Base-by-base conservation (phyloP, 2,113 vertebrate species). In the Gymnogyps californianus region DNA sequence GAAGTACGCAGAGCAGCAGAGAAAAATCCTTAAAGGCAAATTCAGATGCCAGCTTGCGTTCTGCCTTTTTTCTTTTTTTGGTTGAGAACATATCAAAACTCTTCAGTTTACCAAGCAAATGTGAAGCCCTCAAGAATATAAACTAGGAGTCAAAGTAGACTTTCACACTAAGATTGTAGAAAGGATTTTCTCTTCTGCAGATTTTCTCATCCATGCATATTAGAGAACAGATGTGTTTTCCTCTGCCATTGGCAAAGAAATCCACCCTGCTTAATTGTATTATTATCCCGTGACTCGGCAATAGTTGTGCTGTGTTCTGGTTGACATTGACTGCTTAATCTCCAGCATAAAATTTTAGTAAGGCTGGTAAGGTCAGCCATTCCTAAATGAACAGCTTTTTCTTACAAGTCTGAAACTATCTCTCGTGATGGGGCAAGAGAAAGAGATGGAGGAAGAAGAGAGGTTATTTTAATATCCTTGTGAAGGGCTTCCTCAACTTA, bases 241-340 rank as follows among this genome's bases (percentile, higher is more conserved):
- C 32, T 75, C 76, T 94, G 76, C 55, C 29, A 46, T 46, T 83
- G 87, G 69, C 87, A 66, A 91, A 57, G 42, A 92, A 94, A 94
- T 78, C 57, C 59, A 70, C 42, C 34, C 69, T 66, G 13, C 67
- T 96, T 91, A 91, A 94, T 94, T 5, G 1, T 67, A 11, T 91
- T 85, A 72, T 69, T 67, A 59, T 82, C 40, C 83, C 1, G 26
- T 92, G 91, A 95, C 89, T 96, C 93, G 79, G 80, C 93, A 82
- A 19, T 75, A 62, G 31, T 76, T 70, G 25, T 78, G 89, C 72
- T 61, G 28, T 46, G 29, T 70, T 84, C 47, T 91, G 32, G 22
- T 58, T 94, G 67, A 91, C 69, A 67, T 19, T 92, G 79, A 81
- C 75, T 95, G 38, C 64, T 78, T 95, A 71, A 95, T 91, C 83